These are phyloP conservation scores for Temnothorax nylanderi DNA, from an alignment of 1,140 invertebrate species.

Conservation along the genomic window DNA sequence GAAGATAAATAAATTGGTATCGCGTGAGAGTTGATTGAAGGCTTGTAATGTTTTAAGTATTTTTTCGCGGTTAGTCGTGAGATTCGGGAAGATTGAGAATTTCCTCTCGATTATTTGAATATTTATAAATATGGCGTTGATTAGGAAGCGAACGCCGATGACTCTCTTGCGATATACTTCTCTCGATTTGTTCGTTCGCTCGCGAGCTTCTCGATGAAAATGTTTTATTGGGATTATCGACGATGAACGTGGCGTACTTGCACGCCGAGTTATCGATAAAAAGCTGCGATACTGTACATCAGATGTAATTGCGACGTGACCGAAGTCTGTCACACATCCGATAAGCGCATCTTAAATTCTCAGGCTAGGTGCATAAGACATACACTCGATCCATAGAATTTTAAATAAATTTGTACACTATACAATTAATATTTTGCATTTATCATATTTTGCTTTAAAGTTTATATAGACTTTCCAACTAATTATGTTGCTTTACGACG, in stretches of 20 bases:
- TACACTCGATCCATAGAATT: background rate
- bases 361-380: background rate
- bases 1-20: slow-evolving; percentile 14
- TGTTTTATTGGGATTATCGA: slow-evolving; percentile 25
- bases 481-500: background rate
- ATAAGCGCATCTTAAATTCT: background rate
- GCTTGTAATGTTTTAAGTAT: background rate
- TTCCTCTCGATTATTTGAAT: background rate
- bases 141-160: background rate
- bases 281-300: background rate
- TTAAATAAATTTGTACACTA: background rate
- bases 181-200: background rate
- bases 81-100: background rate
- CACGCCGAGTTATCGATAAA: slow-evolving; percentile 10
- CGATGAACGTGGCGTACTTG: slow-evolving; percentile 29
- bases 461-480: background rate
- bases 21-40: background rate
- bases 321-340: background rate
- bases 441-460: background rate
- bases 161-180: background rate
- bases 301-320: slow-evolving; percentile 11
- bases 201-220: slow-evolving; percentile 44
- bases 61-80: background rate
- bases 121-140: background rate
- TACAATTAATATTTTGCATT: background rate